phyloP scores from a whole-genome alignment of 1,140 invertebrate species.

The Caenorhabditis brenneri region DNA sequence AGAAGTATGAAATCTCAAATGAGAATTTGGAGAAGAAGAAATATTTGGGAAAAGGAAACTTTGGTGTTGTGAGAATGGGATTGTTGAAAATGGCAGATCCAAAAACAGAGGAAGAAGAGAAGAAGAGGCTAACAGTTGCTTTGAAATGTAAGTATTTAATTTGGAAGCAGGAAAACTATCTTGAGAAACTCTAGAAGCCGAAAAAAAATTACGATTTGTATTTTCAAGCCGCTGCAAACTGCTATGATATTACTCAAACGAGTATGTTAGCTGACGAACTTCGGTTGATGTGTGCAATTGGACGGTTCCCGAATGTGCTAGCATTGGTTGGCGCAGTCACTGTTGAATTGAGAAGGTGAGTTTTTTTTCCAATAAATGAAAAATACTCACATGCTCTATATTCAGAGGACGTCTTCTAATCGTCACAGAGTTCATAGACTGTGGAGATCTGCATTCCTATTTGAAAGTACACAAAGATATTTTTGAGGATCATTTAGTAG shows the following conservation, averaged over 20 bases:
- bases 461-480: background rate
- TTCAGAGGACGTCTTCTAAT: background rate
- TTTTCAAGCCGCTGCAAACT: background rate
- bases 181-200: no score
- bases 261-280: slow-evolving; percentile 44
- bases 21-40: background rate
- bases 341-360: slow-evolving; percentile 45
- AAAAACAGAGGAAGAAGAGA: background rate
- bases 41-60: background rate
- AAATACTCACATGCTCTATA: background rate
- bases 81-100: background rate
- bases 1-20: background rate
- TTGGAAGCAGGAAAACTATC: no score
- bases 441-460: background rate
- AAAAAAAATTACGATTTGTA: background rate
- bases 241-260: background rate
- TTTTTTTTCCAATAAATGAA: background rate
- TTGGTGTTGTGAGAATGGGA: background rate
- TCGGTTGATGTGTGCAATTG: slow-evolving; percentile 51
- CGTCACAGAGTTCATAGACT: background rate
- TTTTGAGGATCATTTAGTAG: background rate
- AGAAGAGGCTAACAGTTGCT: background rate
- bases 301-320: slow-evolving; percentile 49
- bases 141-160: background rate
- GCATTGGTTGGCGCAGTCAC: slow-evolving; percentile 47